Percentiles rank a stretch among this genome's conserved stretches.
Evolutionary conservation across 2,797 vertebrate species (phyloP).

Genomic region (Merluccius polli): DNA sequence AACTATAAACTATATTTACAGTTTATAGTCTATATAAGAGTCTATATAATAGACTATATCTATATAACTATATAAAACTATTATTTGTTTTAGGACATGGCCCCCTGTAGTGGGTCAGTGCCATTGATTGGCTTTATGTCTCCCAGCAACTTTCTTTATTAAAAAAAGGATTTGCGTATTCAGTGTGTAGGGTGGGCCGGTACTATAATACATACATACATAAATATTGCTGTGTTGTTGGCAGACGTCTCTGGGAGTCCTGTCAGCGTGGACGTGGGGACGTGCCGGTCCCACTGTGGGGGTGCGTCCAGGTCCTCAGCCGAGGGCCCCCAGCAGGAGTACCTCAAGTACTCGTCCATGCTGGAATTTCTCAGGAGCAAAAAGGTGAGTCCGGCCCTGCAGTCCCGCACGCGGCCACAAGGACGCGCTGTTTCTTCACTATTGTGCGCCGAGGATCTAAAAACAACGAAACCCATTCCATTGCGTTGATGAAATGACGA

Average conservation of each 20-base stretch:
- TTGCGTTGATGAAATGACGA: background rate
- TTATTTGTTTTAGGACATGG: too few species aligned
- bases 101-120: too few species aligned
- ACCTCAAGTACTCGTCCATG: conserved; percentile 71
- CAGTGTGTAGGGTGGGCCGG: too few species aligned
- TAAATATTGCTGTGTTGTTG: background rate
- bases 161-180: too few species aligned
- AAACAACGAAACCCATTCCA: background rate
- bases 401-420: conserved; percentile 26
- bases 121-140: too few species aligned
- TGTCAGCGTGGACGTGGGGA: conserved; percentile 72
- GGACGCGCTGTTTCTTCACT: conserved; percentile 29
- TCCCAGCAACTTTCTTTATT: too few species aligned
- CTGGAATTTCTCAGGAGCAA: conserved; percentile 75
- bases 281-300: conserved; percentile 72
- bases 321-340: conserved; percentile 52
- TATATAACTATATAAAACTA: too few species aligned
- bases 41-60: too few species aligned
- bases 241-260: conserved; percentile 76
- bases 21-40: too few species aligned
- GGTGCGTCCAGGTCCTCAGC: conserved; percentile 25
- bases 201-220: background rate
- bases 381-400: conserved; percentile 61
- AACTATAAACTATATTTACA: too few species aligned
- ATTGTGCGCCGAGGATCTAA: background rate